Evolutionary conservation across 2,797 vertebrate genomes (phyloP), one percentile per base, ranked within the genome.

Genomic region (Typhlichthys eigenmanni): DNA sequence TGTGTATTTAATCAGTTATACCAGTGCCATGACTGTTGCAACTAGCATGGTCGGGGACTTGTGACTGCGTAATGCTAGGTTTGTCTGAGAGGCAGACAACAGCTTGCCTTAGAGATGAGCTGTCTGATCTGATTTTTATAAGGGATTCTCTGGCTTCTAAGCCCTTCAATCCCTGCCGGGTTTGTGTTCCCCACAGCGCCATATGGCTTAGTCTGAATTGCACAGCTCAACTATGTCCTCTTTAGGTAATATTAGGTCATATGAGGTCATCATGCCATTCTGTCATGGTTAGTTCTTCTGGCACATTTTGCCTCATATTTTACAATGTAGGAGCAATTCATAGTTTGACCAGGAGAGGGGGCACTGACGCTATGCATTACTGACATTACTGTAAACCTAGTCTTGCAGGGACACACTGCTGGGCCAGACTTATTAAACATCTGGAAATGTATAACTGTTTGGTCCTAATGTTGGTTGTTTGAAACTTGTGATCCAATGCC

Each of bases 81-180:
- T 62, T 58, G 72, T 79, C 77, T 79, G 68, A 45, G 49, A 51
- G 75, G 77, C 83, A 91, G 90, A 91, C 89, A 58, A 83, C 89
- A 91, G 89, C 87, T 90, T 90, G 89, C 13, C 55, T 32, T 68
- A 78, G 74, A 67, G 70, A 72, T 79, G 85, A 78, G 72, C 71
- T 69, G 68, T 71, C 77, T 87, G 79, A 89, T 86, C 77, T 84
- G 82, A 87, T 84, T 78, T 62, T 81, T 75, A 74, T 69, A 72
- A 75, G 79, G 87, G 85, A 85, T 84, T 81, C 81, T 71, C 76
- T 68, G 56, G 77, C 82, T 76, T 57, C 66, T 80, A 91, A 92
- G 77, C 85, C 78, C 83, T 64, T 61, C n/a, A 19, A 73, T 78
- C 70, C 87, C 76, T 73, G 80, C 85, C 80, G 83, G 71, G 78